phyloP scores from a whole-genome alignment of 2,113 vertebrate genomes.

The Notiomystis cincta region DNA sequence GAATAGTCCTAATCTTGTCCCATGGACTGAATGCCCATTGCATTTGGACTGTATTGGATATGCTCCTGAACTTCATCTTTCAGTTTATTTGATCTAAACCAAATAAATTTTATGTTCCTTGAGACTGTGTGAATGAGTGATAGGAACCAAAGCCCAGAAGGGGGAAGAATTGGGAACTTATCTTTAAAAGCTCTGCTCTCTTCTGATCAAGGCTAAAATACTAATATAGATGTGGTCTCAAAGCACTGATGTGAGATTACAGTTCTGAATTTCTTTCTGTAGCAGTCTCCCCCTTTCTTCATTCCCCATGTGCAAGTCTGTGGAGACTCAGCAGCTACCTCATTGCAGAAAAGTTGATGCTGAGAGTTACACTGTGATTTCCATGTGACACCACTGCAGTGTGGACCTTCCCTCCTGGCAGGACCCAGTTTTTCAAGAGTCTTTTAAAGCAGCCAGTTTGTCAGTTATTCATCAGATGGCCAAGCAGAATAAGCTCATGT shows the following conservation, averaged over 20 bases:
- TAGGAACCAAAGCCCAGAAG: background rate
- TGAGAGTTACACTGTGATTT: background rate
- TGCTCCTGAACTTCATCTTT: background rate
- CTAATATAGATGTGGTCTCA: background rate
- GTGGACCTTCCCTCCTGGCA: background rate
- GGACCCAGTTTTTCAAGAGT: background rate
- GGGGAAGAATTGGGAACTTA: background rate
- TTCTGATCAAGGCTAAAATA: background rate
- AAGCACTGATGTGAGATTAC: background rate
- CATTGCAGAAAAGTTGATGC: background rate
- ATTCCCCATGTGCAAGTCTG: background rate
- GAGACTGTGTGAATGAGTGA: background rate
- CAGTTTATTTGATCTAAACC: background rate
- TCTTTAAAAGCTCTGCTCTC: background rate
- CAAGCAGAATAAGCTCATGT: background rate
- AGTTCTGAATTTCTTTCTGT: background rate
- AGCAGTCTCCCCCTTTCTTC: background rate
- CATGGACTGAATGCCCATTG: background rate
- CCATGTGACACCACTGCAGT: background rate
- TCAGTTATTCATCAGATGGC: background rate
- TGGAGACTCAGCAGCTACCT: background rate
- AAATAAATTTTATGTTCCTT: background rate
- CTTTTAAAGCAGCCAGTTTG: background rate
- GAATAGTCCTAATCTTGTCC: background rate
- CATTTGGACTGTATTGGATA: background rate